phyloP scores from a whole-genome alignment of 2,888 invertebrate species.

The Dichetophora obliterata region DNA sequence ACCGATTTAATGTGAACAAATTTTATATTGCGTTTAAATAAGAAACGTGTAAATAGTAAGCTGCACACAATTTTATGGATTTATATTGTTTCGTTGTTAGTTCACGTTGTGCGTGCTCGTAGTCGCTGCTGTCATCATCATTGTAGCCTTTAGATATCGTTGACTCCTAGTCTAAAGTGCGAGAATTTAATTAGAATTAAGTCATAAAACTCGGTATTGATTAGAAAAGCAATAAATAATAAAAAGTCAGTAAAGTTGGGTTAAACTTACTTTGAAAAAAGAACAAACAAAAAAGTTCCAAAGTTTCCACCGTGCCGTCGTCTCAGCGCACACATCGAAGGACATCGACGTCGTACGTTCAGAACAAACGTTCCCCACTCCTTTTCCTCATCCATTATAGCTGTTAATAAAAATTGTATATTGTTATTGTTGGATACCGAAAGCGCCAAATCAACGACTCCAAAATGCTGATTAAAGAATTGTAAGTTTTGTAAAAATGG shows the following conservation, averaged over 20 bases:
- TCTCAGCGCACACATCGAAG: background rate
- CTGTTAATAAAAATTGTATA: background rate
- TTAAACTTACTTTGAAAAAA: background rate
- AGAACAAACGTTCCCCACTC: background rate
- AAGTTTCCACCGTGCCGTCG: background rate
- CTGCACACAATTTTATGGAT: background rate
- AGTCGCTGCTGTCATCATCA: too few species aligned
- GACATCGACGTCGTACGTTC: slow-evolving; percentile 8
- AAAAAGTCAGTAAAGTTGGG: background rate
- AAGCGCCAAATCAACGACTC: slow-evolving; percentile 5
- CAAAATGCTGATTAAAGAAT: slow-evolving; percentile 66
- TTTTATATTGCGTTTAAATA: background rate
- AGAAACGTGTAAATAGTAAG: background rate
- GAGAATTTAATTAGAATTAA: background rate
- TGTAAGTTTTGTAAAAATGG: slow-evolving; percentile 55
- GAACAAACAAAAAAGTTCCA: background rate
- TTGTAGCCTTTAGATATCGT: slow-evolving; percentile 12
- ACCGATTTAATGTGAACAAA: background rate
- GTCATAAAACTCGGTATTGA: too few species aligned
- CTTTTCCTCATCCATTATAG: background rate
- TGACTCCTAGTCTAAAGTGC: background rate
- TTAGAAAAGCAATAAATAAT: too few species aligned
- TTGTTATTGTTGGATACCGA: background rate
- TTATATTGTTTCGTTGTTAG: slow-evolving; percentile 3
- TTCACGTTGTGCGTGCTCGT: background rate